phyloP scores from a whole-genome alignment of 2,797 vertebrate species.

The Ctenosaura bakeri region DNA sequence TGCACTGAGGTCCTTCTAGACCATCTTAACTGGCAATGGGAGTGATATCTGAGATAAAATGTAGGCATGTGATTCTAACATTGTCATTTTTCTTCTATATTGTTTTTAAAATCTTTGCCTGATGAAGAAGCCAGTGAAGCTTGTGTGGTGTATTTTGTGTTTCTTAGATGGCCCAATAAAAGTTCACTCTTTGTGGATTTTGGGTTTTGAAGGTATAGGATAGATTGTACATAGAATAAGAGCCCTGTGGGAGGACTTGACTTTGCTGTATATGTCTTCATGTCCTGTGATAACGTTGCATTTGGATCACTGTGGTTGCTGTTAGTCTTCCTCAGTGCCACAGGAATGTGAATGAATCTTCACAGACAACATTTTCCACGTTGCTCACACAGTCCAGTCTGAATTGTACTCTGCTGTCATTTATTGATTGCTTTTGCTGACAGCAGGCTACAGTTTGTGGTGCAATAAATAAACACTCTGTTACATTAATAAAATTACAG shows the following conservation, averaged over 20 bases:
- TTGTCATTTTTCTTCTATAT: no score
- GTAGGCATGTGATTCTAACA: no score
- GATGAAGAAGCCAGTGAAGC: no score
- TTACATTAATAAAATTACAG: slow-evolving; percentile 5
- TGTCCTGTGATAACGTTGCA: neutral
- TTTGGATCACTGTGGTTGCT: neutral
- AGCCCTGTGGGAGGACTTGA: neutral
- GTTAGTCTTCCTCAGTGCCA: neutral
- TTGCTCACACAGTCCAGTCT: slow-evolving; percentile 58
- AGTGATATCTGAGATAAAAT: no score
- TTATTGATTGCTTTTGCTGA: slow-evolving; percentile 34
- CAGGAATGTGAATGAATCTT: slow-evolving; percentile 12
- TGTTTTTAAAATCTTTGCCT: no score
- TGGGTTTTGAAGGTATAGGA: no score
- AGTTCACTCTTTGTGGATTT: no score
- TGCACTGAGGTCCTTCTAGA: no score
- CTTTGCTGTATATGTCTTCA: neutral
- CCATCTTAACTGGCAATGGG: no score
- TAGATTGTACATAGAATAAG: no score
- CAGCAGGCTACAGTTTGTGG: slow-evolving; percentile 35
- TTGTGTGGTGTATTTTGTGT: no score
- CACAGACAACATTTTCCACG: slow-evolving; percentile 41
- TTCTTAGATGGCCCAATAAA: no score
- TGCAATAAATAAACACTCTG: slow-evolving; percentile 7
- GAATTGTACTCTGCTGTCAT: slow-evolving; percentile 61